Base-by-base conservation (phyloP, 2,797 vertebrate species). In the Labroides dimidiatus region DNA sequence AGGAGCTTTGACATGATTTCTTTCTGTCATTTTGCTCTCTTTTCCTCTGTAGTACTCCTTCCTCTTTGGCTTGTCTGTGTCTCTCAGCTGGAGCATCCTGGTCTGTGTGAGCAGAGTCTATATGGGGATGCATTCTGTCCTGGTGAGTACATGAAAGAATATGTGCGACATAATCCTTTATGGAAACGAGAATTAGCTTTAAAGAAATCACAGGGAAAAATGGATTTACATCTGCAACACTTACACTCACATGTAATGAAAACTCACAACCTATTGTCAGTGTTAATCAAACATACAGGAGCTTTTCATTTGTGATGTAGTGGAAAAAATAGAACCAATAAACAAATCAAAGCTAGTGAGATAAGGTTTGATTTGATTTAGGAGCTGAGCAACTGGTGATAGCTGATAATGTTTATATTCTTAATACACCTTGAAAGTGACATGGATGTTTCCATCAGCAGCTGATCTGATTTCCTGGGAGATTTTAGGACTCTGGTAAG, bases 101-200 rank as follows among this genome's bases (percentile, higher is more conserved):
- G 98, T 99, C 78, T 99, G 98, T 85, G 92, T 97, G 58, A 99
- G 98, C 92, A 93, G 98, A 88, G 88, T 99, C 91, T 99, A 99
- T 93, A 98, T 99, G 98, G 98, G 98, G 67, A 99, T 99, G 98
- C 98, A 99, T 88, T 99, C 98, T 48, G 88, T 99, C 84, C 91
- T 99, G 96, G 98, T 99, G 91, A 96, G 79, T 64, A 73, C 12
- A 17, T 65, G 30, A 15, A 57, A 73, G 39, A 39, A 63, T 41
- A 27, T 17, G 33, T 30, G 0, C 49, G 7, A 53, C 54, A 57
- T 44, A 6, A 47, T 19, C n/a, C 2, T 10, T 37, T 37, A 37
- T 4, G 11, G 11, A 12, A 37, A 37, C 10, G 11, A 37, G 36
- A 37, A 10, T 10, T 10, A 37, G 36, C 36, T 9, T 39, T 3